Evolutionary conservation across 2,797 vertebrate species (phyloP).

Genomic region (Phaenicophaeus curvirostris): DNA sequence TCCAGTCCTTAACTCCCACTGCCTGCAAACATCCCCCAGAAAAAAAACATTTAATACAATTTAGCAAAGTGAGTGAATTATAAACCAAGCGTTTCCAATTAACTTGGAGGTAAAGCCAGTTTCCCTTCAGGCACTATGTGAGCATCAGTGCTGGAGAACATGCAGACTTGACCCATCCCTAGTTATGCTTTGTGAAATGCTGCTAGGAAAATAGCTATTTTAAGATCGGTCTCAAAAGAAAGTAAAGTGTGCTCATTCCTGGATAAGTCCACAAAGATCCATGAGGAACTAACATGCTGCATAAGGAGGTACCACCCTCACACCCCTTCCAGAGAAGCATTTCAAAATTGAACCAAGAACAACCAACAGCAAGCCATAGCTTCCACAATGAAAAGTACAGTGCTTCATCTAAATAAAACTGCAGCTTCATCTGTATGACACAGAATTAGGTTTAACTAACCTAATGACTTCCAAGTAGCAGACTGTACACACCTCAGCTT

Average conservation of each 20-base stretch:
- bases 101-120: not conserved
- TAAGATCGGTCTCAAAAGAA: not conserved
- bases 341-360: not conserved
- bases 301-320: not conserved
- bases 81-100: conserved; percentile 29
- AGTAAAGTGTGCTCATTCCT: not conserved
- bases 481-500: not conserved
- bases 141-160: not conserved
- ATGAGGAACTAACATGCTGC: accelerated
- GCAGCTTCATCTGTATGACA: not conserved
- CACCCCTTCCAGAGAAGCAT: not conserved
- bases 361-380: not conserved
- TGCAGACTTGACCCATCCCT: not conserved
- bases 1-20: not conserved
- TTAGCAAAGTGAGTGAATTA: conserved; percentile 1
- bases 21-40: not conserved
- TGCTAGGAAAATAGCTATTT: not conserved
- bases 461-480: not conserved
- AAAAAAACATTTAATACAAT: not conserved
- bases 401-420: not conserved
- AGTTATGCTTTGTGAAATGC: not conserved
- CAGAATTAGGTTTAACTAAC: not conserved
- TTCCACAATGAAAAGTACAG: not conserved
- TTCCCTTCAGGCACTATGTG: not conserved
- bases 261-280: not conserved